Percentiles rank a stretch among this genome's conserved stretches.
Conservation (phyloP, 2,797 vertebrate genomes). For the Galago senegalensis region DNA sequence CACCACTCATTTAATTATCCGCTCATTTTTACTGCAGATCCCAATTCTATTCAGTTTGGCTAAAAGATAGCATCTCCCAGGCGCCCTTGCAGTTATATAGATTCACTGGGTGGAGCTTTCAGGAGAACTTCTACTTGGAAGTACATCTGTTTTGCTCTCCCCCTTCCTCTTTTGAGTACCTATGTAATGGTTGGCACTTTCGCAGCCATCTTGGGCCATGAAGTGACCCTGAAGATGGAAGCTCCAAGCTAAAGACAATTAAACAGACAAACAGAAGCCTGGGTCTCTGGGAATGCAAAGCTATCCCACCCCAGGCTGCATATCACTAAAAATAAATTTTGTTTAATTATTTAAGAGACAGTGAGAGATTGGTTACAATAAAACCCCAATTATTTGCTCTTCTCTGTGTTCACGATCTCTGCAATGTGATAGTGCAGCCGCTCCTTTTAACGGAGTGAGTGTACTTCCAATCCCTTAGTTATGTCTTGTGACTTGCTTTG, state of each 20-base stretch:
- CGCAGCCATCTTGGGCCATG: not conserved
- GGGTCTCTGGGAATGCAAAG: not conserved
- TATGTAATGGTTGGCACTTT: not conserved
- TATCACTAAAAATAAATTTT: not conserved
- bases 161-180: not conserved
- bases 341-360: not conserved
- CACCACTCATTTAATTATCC: not conserved
- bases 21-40: not conserved
- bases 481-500: not conserved
- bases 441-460: not conserved
- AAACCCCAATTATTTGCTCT: not conserved
- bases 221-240: not conserved
- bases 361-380: not conserved
- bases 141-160: not conserved
- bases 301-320: not conserved
- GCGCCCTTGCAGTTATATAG: fast-evolving
- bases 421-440: not conserved
- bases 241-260: not conserved
- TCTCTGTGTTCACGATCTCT: not conserved
- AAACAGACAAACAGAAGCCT: not conserved
- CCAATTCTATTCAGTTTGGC: not conserved
- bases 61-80: not conserved
- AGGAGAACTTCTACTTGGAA: not conserved
- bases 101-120: not conserved
- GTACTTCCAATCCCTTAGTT: not conserved